Evolutionary conservation across 2,113 vertebrate species (phyloP).

Genomic region (Gopherus evgoodei): DNA sequence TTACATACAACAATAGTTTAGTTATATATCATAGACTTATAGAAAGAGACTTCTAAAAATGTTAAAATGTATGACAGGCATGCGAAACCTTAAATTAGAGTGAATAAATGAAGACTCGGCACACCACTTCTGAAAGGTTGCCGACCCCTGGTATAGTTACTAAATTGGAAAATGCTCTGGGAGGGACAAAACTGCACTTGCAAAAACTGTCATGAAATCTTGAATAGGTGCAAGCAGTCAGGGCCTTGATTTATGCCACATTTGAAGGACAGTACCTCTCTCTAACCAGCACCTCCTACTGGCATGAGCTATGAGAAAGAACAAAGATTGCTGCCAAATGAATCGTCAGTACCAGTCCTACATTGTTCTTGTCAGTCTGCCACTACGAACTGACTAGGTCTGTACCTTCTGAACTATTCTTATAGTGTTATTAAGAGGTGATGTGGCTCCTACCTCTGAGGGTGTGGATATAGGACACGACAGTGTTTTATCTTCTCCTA

Average conservation of each 20-base stretch:
- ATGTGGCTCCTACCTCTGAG: not conserved
- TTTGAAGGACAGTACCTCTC: not conserved
- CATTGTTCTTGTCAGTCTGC: not conserved
- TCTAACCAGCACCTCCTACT: not conserved
- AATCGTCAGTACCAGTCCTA: accelerated
- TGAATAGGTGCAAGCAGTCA: too few relatives aligned
- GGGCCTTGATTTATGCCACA: not conserved
- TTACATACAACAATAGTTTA: too few relatives aligned
- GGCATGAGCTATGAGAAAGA: not conserved
- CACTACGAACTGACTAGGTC: not conserved
- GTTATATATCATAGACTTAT: too few relatives aligned
- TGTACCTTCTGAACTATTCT: not conserved
- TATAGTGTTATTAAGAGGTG: not conserved
- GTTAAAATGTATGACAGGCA: too few relatives aligned
- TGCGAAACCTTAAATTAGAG: too few relatives aligned
- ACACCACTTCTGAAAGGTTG: too few relatives aligned
- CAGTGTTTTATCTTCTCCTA: not conserved
- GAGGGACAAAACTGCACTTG: not conserved
- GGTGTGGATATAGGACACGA: not conserved
- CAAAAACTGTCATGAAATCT: not conserved
- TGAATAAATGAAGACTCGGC: too few relatives aligned
- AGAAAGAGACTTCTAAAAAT: too few relatives aligned
- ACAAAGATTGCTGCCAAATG: too few relatives aligned
- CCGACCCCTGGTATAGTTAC: too few relatives aligned
- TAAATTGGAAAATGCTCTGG: not conserved